A percentile compares a stretch with the other conserved stretches of the same genome.
Conservation (phyloP, 2,888 invertebrate genomes). For the Leucophora obtusa region DNA sequence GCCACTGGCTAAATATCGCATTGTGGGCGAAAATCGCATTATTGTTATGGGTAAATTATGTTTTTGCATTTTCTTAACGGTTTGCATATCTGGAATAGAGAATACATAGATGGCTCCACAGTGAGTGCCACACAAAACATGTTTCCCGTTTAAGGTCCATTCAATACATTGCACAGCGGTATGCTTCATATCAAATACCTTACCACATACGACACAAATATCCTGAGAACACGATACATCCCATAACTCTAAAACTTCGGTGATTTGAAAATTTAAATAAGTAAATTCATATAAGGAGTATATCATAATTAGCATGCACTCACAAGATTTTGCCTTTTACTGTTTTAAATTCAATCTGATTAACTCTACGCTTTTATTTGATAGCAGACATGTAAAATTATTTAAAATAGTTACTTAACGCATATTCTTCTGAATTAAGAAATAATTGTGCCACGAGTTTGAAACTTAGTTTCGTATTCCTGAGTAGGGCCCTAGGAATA, state of each 20-base stretch:
- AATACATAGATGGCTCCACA: constrained; percentile 71
- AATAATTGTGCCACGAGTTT: too few relatives aligned
- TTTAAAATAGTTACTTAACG: too few relatives aligned
- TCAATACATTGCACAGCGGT: constrained; percentile 71
- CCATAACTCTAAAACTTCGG: constrained; percentile 74
- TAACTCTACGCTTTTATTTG: too few relatives aligned
- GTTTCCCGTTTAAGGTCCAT: constrained; percentile 71
- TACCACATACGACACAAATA: constrained; percentile 71
- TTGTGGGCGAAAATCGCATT: constrained; percentile 73
- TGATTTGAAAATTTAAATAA: neutral
- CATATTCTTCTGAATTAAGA: too few relatives aligned
- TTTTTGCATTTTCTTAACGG: constrained; percentile 65
- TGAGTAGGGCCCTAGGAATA: too few relatives aligned
- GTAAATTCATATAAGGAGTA: too few relatives aligned
- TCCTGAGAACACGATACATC: constrained; percentile 67
- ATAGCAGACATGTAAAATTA: too few relatives aligned
- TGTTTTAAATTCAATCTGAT: too few relatives aligned
- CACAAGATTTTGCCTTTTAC: too few relatives aligned
- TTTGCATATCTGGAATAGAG: constrained; percentile 64
- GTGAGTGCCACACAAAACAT: constrained; percentile 73
- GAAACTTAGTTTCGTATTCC: too few relatives aligned
- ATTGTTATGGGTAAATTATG: constrained; percentile 69
- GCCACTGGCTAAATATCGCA: constrained; percentile 73
- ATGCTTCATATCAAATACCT: constrained; percentile 67
- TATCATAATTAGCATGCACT: too few relatives aligned